Base-by-base conservation (phyloP, 2,888 invertebrate genomes). In the Eilema depressum region DNA sequence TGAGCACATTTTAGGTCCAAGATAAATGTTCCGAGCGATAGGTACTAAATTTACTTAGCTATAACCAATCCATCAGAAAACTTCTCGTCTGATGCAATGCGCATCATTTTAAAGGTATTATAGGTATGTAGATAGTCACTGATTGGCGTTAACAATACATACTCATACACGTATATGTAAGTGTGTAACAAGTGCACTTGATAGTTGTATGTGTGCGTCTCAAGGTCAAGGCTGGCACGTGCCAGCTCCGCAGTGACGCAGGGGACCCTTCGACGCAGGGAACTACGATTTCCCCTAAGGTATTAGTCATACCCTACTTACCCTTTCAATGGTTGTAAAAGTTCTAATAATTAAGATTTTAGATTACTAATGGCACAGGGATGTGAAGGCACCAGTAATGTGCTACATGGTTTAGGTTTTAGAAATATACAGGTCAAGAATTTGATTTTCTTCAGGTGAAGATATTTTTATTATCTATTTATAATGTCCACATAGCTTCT, bases 151-250 rank as follows among this genome's bases (percentile, higher is more conserved):
- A 61, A 30, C 30, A n/a, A 30, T 61, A n/a, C 28, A 12, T 26
- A 30, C 28, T 12, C 20, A 65, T n/a, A 23, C 67, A 76, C 74
- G 77, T 77, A 62, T 71, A 64, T 64, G 64, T n/a, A 30, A 75
- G 75, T 26, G 77, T 76, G 74, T 74, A 83, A 82, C 79, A 82
- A 82, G 80, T 76, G 82, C 73, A 78, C 70, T 79, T 77, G 70
- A 63, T 53, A 63, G 65, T 41, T 77, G 80, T 82, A 76, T 84
- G 88, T 83, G 84, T 83, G 84, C 72, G 87, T 85, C 85, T 87
- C 91, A 92, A 93, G 92, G 92, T 89, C 91, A 92, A 88, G 91
- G 90, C 83, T 81, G 87, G 83, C 90, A 89, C 91, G 92, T 89
- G 91, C 82, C 81, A 76, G 75, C 80, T 26, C 57, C 63, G 69